A percentile compares a stretch with the other conserved stretches of the same genome.
Evolutionary conservation across 2,797 vertebrate genomes (phyloP).

Genomic region (Pangasius larnaudii): DNA sequence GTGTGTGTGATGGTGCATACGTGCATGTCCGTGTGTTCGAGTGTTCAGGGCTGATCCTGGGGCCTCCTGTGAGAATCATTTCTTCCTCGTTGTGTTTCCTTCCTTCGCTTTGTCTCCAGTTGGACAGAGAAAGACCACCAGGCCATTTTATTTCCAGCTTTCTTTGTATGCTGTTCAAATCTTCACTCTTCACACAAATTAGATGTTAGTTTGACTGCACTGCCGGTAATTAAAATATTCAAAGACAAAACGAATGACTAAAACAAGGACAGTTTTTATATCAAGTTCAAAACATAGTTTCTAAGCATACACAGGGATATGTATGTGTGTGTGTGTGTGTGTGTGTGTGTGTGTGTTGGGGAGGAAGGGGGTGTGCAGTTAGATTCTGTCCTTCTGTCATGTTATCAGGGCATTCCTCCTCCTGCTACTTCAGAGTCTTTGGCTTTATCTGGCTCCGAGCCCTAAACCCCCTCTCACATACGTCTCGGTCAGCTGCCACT

Average conservation of each 20-base stretch:
- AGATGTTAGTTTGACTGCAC: too few species aligned
- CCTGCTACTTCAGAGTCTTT: conserved; percentile 64
- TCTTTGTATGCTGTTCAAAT: not conserved
- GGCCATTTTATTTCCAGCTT: too few species aligned
- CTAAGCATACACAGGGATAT: not conserved
- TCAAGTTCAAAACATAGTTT: not conserved
- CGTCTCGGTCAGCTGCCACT: conserved; percentile 30
- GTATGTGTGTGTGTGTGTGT: conserved; percentile 31
- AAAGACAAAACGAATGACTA: not conserved
- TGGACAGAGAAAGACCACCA: not conserved
- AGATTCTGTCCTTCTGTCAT: conserved; percentile 49
- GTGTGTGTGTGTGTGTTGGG: conserved; percentile 6
- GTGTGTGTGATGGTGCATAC: conserved; percentile 39
- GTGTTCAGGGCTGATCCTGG: not conserved
- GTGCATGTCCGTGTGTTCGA: conserved; percentile 31
- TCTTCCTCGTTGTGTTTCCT: conserved; percentile 27
- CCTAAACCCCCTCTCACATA: conserved; percentile 23
- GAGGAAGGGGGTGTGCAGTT: not conserved
- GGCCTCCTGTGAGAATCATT: conserved; percentile 32
- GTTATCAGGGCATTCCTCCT: conserved; percentile 67
- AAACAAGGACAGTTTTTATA: not conserved
- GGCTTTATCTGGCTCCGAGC: conserved; percentile 63
- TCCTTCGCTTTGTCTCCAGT: conserved; percentile 12
- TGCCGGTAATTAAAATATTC: not conserved
- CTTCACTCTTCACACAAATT: not conserved